A percentile compares a stretch with the other conserved stretches of the same genome.
Conservation (phyloP, 2,113 vertebrate species). For the Phalacrocorax pelagicus region DNA sequence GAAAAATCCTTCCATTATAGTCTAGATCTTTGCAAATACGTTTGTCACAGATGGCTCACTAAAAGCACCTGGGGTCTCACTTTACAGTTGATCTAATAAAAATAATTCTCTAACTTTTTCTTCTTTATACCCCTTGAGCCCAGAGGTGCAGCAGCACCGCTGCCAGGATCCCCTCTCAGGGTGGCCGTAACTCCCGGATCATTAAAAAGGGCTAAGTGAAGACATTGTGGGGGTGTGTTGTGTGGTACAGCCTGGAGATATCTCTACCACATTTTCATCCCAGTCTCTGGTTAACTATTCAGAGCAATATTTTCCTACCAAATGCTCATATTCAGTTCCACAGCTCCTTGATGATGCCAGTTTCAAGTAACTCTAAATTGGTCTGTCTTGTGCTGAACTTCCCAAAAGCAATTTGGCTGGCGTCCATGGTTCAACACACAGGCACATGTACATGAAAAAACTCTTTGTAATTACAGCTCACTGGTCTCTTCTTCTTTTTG, state of each 20-base stretch:
- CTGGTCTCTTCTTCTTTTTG: background rate
- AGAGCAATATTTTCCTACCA: background rate
- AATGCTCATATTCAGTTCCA: no score
- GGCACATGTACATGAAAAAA: rapidly evolving
- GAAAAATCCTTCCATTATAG: background rate
- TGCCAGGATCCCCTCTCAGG: background rate
- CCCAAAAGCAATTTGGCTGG: background rate
- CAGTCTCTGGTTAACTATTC: background rate
- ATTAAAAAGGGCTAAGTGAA: background rate
- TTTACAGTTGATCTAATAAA: background rate
- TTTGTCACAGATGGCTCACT: rapidly evolving
- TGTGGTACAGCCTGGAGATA: background rate
- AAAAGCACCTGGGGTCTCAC: background rate
- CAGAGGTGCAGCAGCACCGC: background rate
- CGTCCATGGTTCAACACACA: background rate
- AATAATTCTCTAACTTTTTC: background rate
- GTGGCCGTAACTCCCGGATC: background rate
- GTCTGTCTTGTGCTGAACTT: background rate
- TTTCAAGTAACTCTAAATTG: background rate
- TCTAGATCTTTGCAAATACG: background rate
- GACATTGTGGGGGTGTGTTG: rapidly evolving
- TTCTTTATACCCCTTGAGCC: background rate
- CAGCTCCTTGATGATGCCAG: background rate
- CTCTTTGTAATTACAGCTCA: background rate
- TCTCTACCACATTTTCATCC: background rate